These are phyloP conservation scores for Myotis brandtii DNA, from an alignment of 2,113 vertebrate species.

Conservation along the genomic window DNA sequence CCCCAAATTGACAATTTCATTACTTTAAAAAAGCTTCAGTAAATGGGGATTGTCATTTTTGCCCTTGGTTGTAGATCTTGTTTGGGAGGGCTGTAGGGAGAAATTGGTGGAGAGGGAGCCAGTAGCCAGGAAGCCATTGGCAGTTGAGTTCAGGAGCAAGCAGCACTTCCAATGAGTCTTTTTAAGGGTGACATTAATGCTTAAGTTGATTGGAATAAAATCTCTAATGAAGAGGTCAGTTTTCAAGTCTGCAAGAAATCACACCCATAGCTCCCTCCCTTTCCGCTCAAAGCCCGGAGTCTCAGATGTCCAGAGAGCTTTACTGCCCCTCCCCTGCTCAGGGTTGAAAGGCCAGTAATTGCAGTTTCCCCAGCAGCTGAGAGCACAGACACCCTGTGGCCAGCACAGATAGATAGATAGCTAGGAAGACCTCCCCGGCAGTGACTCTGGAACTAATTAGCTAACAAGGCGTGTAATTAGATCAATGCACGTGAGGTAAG, in stretches of 20 bases:
- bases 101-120: background rate
- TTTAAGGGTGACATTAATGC: slow-evolving; percentile 59
- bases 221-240: slow-evolving; percentile 32
- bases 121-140: background rate
- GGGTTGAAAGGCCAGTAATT: slow-evolving; percentile 32
- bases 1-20: background rate
- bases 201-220: slow-evolving; percentile 45
- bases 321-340: background rate
- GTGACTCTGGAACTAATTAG: slow-evolving; percentile 84
- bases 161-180: slow-evolving; percentile 32
- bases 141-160: slow-evolving; percentile 3
- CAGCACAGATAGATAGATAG: slow-evolving; percentile 74
- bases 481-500: slow-evolving; percentile 84
- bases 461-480: slow-evolving; percentile 86
- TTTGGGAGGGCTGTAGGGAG: background rate
- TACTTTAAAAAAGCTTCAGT: background rate
- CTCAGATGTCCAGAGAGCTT: background rate
- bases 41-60: background rate
- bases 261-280: background rate
- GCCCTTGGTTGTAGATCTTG: background rate
- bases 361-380: slow-evolving; percentile 15
- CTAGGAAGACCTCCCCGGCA: slow-evolving; percentile 64
- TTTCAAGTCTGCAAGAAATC: slow-evolving; percentile 1
- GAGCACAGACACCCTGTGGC: background rate
- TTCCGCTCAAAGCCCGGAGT: background rate